A percentile compares a stretch with the other conserved stretches of the same genome.
phyloP scores from a whole-genome alignment of 2,888 invertebrate species.

The Loripinus fragilis region DNA sequence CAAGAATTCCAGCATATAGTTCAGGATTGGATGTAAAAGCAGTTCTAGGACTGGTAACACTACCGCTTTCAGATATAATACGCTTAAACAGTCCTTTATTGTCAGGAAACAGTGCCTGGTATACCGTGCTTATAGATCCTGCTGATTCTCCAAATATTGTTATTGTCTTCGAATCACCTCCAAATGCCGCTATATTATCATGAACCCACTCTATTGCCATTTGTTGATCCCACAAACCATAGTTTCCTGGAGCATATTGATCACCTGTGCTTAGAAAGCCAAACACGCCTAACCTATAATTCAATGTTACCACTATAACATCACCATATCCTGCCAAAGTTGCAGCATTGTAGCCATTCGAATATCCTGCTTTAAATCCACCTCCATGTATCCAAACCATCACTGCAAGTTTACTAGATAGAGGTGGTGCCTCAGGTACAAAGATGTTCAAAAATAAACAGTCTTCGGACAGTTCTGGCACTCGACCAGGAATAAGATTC shows the following conservation, averaged over 20 bases:
- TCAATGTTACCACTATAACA: slow-evolving; percentile 49
- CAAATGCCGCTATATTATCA: slow-evolving; percentile 44
- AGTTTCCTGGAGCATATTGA: slow-evolving; percentile 39
- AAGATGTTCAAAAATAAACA: slow-evolving; percentile 47
- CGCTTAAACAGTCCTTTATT: slow-evolving; percentile 43
- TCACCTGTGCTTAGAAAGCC: slow-evolving; percentile 44
- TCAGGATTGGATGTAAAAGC: slow-evolving; percentile 18
- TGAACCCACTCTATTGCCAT: slow-evolving; percentile 55
- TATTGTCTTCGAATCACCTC: slow-evolving; percentile 35
- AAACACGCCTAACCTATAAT: slow-evolving; percentile 46
- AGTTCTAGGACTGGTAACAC: slow-evolving; percentile 33
- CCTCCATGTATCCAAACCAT: slow-evolving; percentile 58
- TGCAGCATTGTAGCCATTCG: slow-evolving; percentile 25
- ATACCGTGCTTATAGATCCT: slow-evolving; percentile 42
- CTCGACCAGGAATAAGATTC: background rate
- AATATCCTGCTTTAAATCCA: slow-evolving; percentile 23
- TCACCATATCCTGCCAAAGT: slow-evolving; percentile 10
- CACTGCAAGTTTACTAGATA: slow-evolving; percentile 28
- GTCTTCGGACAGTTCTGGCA: slow-evolving; percentile 29
- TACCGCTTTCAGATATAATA: slow-evolving; percentile 52
- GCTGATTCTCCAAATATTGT: slow-evolving; percentile 58
- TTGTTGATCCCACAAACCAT: slow-evolving; percentile 58
- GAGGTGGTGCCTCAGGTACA: slow-evolving; percentile 28
- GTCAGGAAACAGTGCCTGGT: slow-evolving; percentile 50
- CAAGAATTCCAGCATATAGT: slow-evolving; percentile 8